These are phyloP conservation scores for Bombus breviceps DNA, from an alignment of 1,140 invertebrate genomes.

Conservation along the genomic window DNA sequence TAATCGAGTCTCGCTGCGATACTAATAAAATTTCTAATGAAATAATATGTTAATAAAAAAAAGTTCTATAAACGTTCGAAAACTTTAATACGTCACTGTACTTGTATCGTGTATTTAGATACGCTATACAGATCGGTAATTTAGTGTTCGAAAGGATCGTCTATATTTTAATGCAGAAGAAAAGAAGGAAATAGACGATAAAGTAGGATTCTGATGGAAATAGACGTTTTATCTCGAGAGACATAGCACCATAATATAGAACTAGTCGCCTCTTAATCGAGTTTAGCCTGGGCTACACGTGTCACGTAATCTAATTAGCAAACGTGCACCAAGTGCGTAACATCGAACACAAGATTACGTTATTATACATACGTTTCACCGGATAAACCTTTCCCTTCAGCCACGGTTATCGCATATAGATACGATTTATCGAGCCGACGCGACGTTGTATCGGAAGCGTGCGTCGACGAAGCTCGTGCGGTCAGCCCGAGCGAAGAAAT, in stretches of 20 bases:
- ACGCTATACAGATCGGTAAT: not conserved
- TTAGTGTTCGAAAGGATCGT: not conserved
- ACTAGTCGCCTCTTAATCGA: constrained; percentile 14
- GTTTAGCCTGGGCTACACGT: constrained; percentile 36
- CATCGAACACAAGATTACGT: not conserved
- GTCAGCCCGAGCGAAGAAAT: not conserved
- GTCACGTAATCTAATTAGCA: constrained; percentile 46
- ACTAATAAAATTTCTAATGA: too few relatives aligned
- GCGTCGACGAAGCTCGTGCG: not conserved
- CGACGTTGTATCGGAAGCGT: not conserved
- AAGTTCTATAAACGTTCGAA: too few relatives aligned
- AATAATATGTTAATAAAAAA: too few relatives aligned
- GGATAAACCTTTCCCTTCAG: constrained; percentile 17
- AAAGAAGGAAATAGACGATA: too few relatives aligned
- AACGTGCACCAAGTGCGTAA: constrained; percentile 19
- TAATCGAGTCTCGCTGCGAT: too few relatives aligned
- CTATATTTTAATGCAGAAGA: not conserved
- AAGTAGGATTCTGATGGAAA: too few relatives aligned
- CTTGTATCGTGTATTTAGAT: too few relatives aligned
- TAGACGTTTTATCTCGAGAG: not conserved
- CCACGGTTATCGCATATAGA: not conserved
- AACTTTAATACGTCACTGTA: too few relatives aligned
- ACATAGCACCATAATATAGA: not conserved
- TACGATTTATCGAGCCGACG: constrained; percentile 12
- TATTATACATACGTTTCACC: not conserved